phyloP scores from a whole-genome alignment of 2,113 vertebrate species.

The Seriola quinqueradiata region DNA sequence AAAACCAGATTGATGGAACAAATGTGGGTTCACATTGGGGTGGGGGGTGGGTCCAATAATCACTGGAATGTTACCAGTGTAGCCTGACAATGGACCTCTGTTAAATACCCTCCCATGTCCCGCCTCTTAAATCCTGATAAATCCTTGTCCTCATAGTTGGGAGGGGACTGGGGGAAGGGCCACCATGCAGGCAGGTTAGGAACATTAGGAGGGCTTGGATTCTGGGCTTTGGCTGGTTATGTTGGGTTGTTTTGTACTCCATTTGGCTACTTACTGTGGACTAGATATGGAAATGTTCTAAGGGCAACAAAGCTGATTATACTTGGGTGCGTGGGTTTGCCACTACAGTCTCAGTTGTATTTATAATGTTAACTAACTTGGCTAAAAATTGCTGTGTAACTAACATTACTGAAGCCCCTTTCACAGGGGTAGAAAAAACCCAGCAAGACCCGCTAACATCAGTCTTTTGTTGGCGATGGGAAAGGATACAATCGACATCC shows the following conservation, averaged over 20 bases:
- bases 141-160: slow-evolving; percentile 62
- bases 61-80: slow-evolving; percentile 67
- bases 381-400: no score
- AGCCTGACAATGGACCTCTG: slow-evolving; percentile 69
- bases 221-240: slow-evolving; percentile 1
- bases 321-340: no score
- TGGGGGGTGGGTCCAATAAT: slow-evolving; percentile 40
- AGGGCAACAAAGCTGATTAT: not conserved
- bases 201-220: slow-evolving; percentile 21
- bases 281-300: not conserved
- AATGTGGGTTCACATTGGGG: slow-evolving; percentile 49
- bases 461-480: no score
- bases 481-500: no score
- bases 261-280: not conserved
- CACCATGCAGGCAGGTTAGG: slow-evolving; percentile 12
- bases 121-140: slow-evolving; percentile 73
- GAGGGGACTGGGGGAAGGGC: slow-evolving; percentile 48
- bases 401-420: no score
- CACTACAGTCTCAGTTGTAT: not conserved
- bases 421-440: no score
- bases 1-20: slow-evolving; percentile 59
- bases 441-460: no score
- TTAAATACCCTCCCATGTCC: slow-evolving; percentile 63
- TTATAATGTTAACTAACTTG: not conserved
- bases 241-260: not conserved